Evolutionary conservation across 2,113 vertebrate species (phyloP), one percentile per base, ranked within the genome.

Genomic region (Stictonetta naevosa): DNA sequence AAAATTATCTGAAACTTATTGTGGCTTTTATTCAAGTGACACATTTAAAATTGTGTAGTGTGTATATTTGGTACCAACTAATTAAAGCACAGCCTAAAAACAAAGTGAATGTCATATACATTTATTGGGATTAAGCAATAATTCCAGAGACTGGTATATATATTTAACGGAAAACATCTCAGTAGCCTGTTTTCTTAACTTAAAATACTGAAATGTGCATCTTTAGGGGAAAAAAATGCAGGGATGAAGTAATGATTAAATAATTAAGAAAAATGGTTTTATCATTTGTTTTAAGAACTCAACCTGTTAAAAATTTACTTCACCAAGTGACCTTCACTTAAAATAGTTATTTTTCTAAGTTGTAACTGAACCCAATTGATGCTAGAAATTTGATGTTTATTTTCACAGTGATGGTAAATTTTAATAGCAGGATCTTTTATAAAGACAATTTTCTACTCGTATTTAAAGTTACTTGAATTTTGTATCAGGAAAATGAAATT

Each of bases 391-490:
- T 40, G 69, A 80, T 50, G 82, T 38, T 88, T 96, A 91, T 91
- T 92, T 97, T 95, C 71, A 94, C 88, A 92, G 88, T 0, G 62
- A 17, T 94, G 78, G 42, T 92, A 89, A 88, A 88, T 90, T 97
- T 96, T 94, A 91, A 83, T 91, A 91, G 86, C 50, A 76, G 79
- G 77, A 59, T 93, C 71, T 95, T 97, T 97, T 96, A 56, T 94
- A 86, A 82, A 95, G 84, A 86, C 46, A 67, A 81, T 96, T 97
- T 96, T 96, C 81, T 96, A 96, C 26, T 83, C 82, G 85, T 72
- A 74, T 90, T 94, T 97, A 92, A 97, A 95, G 92, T 95, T 98
- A 98, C 98, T 98, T 98, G 98, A 98, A 98, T 98, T 98, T 98
- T 97, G 19, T 97, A 96, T 97, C 97, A 97, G 97, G 97, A 98